Base-by-base conservation (phyloP, 2,888 invertebrate genomes). In the Caenorhabditis uteleia region DNA sequence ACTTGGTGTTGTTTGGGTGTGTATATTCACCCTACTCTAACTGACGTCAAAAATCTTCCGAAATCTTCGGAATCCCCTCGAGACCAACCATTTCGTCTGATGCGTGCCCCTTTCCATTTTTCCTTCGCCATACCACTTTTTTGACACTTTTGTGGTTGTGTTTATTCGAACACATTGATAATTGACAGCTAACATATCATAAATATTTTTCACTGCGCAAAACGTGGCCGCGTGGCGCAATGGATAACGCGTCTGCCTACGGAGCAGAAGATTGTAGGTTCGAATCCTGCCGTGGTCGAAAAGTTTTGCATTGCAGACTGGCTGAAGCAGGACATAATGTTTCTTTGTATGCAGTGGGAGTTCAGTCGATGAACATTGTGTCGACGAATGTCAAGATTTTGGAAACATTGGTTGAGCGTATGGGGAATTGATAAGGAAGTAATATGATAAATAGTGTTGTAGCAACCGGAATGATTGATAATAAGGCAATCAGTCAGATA, bases 211-310 rank as follows among this genome's bases (percentile, higher is more conserved):
- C n/a, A n/a, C n/a, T n/a, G n/a, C n/a, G n/a, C n/a, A n/a, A n/a
- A n/a, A n/a, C n/a, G n/a, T 33, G 64, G 55, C 61, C 59, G 50
- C 62, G 57, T 54, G 70, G 68, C 74, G 70, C 70, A 74, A 72
- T 74, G 75, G 74, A 74, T 71, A 75, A 74, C 71, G 81, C 82
- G 82, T 83, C 82, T 77, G 81, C 75, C 82, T 82, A 82, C 82
- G 82, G 77, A 83, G 77, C 82, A 77, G 82, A 82, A 82, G 82
- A 83, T 83, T 83, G 78, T 70, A 81, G 82, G 81, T 83, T 83
- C 82, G 80, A 82, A 74, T 78, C 82, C 82, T 81, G 79, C 69
- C 73, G 65, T 59, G 66, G 68, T 69, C 71, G 69, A 55, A 58
- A 54, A n/a, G n/a, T n/a, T n/a, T n/a, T n/a, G n/a, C n/a, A 18